Evolutionary conservation across 2,797 vertebrate genomes (phyloP).

Genomic region (Lophius americanus): DNA sequence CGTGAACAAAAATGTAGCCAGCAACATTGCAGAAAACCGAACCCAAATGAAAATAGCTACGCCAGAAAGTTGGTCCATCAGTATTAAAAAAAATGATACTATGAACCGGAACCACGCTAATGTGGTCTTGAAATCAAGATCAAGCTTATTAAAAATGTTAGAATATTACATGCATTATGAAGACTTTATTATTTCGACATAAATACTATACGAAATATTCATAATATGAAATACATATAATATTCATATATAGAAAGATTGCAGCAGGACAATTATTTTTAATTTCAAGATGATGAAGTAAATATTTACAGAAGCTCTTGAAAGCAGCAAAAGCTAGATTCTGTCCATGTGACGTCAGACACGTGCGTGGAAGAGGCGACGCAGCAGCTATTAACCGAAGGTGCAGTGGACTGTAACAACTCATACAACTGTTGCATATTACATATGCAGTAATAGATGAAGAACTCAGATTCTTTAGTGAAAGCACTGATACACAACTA

Average conservation of each 20-base stretch:
- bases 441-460: background rate
- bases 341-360: constrained; percentile 20
- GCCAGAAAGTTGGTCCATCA: background rate
- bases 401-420: background rate
- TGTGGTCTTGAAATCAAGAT: background rate
- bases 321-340: constrained; percentile 36
- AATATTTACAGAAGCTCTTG: constrained; percentile 25
- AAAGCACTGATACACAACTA: no score
- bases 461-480: no score
- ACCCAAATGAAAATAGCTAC: no score
- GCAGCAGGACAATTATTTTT: background rate
- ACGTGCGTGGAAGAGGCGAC: background rate
- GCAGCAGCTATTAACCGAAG: background rate
- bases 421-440: constrained; percentile 10
- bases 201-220: rapidly evolving
- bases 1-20: no score
- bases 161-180: no score
- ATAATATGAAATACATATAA: no score
- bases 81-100: no score
- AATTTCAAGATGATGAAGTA: rapidly evolving
- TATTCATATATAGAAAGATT: background rate
- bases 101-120: background rate
- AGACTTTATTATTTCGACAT: background rate
- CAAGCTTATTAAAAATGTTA: no score
- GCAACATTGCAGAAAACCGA: no score